Evolutionary conservation across 2,113 vertebrate species (phyloP), one percentile per base, ranked within the genome.

Genomic region (Carassius gibelio): DNA sequence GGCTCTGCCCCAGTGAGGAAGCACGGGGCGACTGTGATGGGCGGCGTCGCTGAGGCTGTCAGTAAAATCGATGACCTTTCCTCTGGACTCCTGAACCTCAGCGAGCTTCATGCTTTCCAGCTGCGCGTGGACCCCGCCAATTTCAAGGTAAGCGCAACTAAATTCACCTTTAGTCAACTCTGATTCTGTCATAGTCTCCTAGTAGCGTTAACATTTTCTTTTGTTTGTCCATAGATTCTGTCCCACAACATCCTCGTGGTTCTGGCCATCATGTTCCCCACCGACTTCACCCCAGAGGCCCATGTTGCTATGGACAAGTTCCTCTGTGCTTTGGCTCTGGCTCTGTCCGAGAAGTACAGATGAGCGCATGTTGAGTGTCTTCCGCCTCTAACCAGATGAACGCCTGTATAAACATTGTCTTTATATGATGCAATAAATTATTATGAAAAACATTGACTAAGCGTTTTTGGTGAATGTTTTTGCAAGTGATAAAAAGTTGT

Each of bases 41-140:
- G 2, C 0, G 95, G 94, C 4, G 23, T 97, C 0, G 93, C 90
- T 7, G 90, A 92, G 0, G 95, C 94, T 0, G 88, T 94, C 69
- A 90, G 87, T 62, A 71, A 92, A 69, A 3, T 96, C 0, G 95
- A 96, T 62, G 77, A 96, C 85, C 86, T 97, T 0, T 21, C 52
- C 0, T 2, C 1, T 0, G 85, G 90, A 3, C 69, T 97, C 82
- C 76, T 91, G 79, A 89, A 59, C 8, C 95, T 96, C 82, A 96
- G 96, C 2, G 93, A 96, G 89, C 93, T 96, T 86, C 96, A 97
- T 0, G 96, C 96, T 85, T 95, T 94, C 90, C 88, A 94, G 78
- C 94, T 97, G 72, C 91, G 95, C n/a, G 95, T 97, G 86, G 96
- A 97, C 82, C 96, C 96, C 0, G 92, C 95, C 74, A 97, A 97